phyloP scores from a whole-genome alignment of 2,113 vertebrate genomes.

The Callospermophilus lateralis region DNA sequence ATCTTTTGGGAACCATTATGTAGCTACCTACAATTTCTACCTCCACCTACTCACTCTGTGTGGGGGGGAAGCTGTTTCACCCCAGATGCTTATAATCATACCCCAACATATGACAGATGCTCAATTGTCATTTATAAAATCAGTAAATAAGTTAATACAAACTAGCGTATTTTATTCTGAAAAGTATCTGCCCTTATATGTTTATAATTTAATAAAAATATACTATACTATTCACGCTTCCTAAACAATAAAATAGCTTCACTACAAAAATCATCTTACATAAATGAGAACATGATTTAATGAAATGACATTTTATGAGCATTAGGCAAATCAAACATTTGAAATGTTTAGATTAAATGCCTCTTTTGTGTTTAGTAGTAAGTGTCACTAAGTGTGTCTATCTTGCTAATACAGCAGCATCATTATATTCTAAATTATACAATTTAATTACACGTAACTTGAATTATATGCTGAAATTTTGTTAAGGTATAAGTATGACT shows the following conservation, averaged over 20 bases:
- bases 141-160: slow-evolving; percentile 30
- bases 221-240: background rate
- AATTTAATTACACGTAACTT: slow-evolving; percentile 77
- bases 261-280: slow-evolving; percentile 61
- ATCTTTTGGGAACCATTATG: background rate
- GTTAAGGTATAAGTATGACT: slow-evolving; percentile 56
- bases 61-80: background rate
- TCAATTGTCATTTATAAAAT: slow-evolving; percentile 33
- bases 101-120: background rate
- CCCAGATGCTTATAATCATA: background rate
- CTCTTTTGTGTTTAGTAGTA: slow-evolving; percentile 71
- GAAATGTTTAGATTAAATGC: slow-evolving; percentile 76
- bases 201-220: slow-evolving; percentile 62
- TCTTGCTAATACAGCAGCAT: slow-evolving; percentile 67
- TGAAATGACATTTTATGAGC: slow-evolving; percentile 74
- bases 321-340: slow-evolving; percentile 70
- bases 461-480: slow-evolving; percentile 60
- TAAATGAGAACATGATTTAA: slow-evolving; percentile 78
- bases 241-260: slow-evolving; percentile 67
- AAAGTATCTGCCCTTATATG: slow-evolving; percentile 52
- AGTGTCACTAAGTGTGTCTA: slow-evolving; percentile 72
- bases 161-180: slow-evolving; percentile 9
- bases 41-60: background rate
- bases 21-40: background rate
- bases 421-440: slow-evolving; percentile 70